Evolutionary conservation across 2,797 vertebrate species (phyloP).

Genomic region (Eurystomus glaucurus): DNA sequence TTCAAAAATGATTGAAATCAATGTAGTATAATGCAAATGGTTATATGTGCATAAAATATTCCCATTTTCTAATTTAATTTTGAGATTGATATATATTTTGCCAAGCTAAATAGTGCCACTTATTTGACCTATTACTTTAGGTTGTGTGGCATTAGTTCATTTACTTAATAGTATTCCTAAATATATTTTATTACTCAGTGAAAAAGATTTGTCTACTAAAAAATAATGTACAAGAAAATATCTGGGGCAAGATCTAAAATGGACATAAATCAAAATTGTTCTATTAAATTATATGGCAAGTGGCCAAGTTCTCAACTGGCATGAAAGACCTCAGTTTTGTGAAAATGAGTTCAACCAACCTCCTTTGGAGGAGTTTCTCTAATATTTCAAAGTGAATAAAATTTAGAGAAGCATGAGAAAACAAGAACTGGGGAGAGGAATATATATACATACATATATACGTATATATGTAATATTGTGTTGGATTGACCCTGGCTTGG

Average conservation of each 20-base stretch:
- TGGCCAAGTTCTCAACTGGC: background rate
- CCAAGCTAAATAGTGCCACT: background rate
- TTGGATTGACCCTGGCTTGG: background rate
- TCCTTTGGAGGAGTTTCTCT: background rate
- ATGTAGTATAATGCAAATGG: background rate
- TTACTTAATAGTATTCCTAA: background rate
- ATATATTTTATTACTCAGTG: background rate
- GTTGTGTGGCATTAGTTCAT: background rate
- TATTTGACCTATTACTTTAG: background rate
- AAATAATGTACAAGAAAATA: background rate
- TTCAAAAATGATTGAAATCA: background rate
- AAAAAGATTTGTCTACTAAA: background rate
- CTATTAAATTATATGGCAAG: background rate
- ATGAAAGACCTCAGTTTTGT: background rate
- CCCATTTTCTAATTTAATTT: background rate
- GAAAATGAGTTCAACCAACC: background rate
- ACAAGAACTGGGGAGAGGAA: rapidly evolving
- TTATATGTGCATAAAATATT: background rate
- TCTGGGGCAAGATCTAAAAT: background rate
- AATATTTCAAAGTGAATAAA: background rate
- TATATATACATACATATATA: background rate
- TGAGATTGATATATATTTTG: background rate
- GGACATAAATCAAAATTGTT: background rate
- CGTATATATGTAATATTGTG: background rate
- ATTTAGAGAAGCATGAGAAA: background rate